Base-by-base conservation (phyloP, 2,888 invertebrate genomes). In the Parelbella ahira region DNA sequence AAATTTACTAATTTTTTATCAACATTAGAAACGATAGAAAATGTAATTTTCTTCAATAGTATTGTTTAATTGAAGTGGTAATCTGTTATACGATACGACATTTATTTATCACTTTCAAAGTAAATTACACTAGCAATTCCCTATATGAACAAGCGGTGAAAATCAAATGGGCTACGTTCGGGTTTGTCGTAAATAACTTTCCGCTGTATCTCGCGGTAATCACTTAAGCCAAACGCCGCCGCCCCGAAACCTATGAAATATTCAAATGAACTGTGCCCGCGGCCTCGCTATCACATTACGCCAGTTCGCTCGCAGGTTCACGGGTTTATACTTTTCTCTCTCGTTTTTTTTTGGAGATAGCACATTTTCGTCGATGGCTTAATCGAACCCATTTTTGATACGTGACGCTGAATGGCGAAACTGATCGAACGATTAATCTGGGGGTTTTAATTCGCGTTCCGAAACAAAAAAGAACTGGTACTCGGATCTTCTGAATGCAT, bases 161-260 rank as follows among this genome's bases (percentile, higher is more conserved):
- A 41, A 41, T 41, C 33, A 41, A 41, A 41, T 41, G 33, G 33
- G 19, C 9, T 27, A 41, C 33, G 24, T 4, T 12, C 13, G 33
- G 33, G 33, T 9, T 15, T 19, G 42, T 42, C 34, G 28, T 37
- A 37, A 44, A 30, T 37, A 44, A 44, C 41, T 41, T 39, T 37
- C 24, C 37, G 44, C 33, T 33, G 21, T 29, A 42, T 45, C 47
- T 47, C 27, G 20, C 51, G 46, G 58, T 57, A 55, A 52, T 57
- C 56, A 50, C 52, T 56, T 54, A 55, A 47, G 54, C 58, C 54
- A 54, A 53, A 52, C 52, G 43, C 47, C 29, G 47, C 50, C 50
- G 56, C 63, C 56, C 53, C 57, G n/a, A 49, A 53, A 50, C 57
- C 56, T 64, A 67, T 69, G 63, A 67, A 74, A 72, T 68, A 72